These are phyloP conservation scores for Gymnothorax javanicus DNA, from an alignment of 2,797 vertebrate species.

Conservation along the genomic window DNA sequence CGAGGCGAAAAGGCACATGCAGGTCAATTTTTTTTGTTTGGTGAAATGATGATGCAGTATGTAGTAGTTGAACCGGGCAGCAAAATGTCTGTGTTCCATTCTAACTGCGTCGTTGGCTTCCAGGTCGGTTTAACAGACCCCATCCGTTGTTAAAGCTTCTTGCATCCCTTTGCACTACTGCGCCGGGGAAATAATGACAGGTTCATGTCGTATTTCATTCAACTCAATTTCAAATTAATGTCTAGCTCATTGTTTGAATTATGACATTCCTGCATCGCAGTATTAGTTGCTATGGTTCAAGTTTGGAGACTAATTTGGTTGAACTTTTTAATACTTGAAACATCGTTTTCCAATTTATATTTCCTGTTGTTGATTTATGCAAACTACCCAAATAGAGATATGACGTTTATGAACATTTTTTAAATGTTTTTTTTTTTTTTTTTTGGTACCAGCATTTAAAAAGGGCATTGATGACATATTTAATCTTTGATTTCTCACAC, in stretches of 20 bases:
- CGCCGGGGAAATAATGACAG: not conserved
- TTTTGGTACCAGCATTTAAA: not conserved
- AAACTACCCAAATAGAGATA: not conserved
- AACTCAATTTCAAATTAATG: slow-evolving; percentile 1
- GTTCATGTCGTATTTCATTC: not conserved
- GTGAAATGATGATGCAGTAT: not conserved
- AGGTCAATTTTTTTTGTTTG: not conserved
- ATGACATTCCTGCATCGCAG: not conserved
- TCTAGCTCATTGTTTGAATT: not conserved
- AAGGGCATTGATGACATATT: not conserved
- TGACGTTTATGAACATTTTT: not conserved
- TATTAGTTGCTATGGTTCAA: not conserved
- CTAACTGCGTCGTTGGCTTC: not conserved
- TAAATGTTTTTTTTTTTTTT: not conserved
- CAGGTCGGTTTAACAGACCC: not conserved
- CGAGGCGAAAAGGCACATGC: not conserved
- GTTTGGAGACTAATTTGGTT: not conserved
- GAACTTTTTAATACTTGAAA: not conserved
- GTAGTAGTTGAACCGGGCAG: not conserved
- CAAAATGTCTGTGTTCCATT: not conserved
- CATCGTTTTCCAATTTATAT: not conserved
- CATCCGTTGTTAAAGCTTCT: not conserved
- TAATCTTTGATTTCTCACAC: not conserved
- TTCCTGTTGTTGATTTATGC: no score
- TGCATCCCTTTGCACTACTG: not conserved